phyloP scores from a whole-genome alignment of 2,888 invertebrate species.

The Lutraria lutraria region DNA sequence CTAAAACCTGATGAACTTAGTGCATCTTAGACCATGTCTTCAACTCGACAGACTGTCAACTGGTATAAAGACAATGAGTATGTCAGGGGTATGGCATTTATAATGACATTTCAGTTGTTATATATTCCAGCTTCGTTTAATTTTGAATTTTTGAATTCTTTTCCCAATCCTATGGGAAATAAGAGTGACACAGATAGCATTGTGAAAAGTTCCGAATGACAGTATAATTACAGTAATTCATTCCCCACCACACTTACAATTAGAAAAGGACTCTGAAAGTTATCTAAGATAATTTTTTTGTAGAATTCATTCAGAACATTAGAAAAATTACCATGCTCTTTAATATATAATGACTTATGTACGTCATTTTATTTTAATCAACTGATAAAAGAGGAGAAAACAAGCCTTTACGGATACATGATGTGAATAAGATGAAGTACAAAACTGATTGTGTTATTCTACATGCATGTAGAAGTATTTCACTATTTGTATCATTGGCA shows the following conservation, averaged over 20 bases:
- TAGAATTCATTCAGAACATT: not conserved
- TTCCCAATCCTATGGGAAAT: not conserved
- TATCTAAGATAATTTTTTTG: not conserved
- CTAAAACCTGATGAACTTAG: too few relatives aligned
- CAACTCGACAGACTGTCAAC: not conserved
- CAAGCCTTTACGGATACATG: not conserved
- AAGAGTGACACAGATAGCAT: not conserved
- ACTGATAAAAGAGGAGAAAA: not conserved
- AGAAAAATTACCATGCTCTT: not conserved
- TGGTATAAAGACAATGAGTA: not conserved
- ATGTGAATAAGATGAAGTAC: not conserved
- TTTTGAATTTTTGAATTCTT: slow-evolving; percentile 19
- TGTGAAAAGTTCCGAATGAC: not conserved
- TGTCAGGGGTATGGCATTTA: not conserved
- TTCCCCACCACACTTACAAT: not conserved
- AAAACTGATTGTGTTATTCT: not conserved
- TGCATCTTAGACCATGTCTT: not conserved
- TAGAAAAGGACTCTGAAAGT: not conserved
- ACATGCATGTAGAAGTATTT: too few relatives aligned
- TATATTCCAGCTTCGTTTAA: slow-evolving; percentile 7
- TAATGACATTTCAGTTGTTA: not conserved
- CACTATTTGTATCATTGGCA: too few relatives aligned
- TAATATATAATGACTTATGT: not conserved
- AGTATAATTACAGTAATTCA: not conserved
- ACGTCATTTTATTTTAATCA: not conserved